Percentiles rank a stretch among this genome's conserved stretches.
Evolutionary conservation across 1,140 invertebrate species (phyloP).

Genomic region (Dreissena polymorpha): DNA sequence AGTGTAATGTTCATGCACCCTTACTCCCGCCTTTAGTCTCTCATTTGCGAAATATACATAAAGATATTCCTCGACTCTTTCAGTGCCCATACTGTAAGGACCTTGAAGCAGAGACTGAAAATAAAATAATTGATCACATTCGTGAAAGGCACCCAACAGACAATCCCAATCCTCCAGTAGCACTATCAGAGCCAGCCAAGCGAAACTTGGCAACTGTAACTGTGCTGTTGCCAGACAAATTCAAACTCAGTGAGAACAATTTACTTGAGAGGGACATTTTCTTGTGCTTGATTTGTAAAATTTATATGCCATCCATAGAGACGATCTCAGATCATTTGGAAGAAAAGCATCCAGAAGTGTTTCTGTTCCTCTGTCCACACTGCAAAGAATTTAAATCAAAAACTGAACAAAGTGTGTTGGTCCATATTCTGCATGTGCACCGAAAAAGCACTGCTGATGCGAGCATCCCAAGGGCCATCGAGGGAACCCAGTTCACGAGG

Average conservation of each 20-base stretch:
- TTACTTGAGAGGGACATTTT: constrained; percentile 73
- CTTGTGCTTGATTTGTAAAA: constrained; percentile 71
- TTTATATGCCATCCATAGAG: constrained; percentile 70
- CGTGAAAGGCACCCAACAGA: constrained; percentile 67
- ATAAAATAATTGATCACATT: constrained; percentile 68
- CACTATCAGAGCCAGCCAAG: constrained; percentile 71
- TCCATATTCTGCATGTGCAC: constrained; percentile 66
- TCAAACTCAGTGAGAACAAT: constrained; percentile 59
- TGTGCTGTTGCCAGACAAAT: constrained; percentile 59
- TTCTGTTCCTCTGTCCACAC: constrained; percentile 71
- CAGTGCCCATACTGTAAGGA: constrained; percentile 72
- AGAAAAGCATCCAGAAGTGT: constrained; percentile 68
- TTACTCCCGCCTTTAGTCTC: constrained; percentile 70
- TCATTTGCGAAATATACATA: constrained; percentile 69
- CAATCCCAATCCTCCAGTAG: constrained; percentile 70
- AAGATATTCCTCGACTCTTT: constrained; percentile 67
- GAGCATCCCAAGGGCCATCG: constrained; percentile 69
- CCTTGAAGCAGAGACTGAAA: constrained; percentile 65
- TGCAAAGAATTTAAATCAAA: constrained; percentile 69
- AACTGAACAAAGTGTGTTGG: constrained; percentile 62
- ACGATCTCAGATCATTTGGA: constrained; percentile 71
- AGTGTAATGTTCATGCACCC: constrained; percentile 74
- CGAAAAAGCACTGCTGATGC: constrained; percentile 58
- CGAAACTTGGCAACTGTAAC: constrained; percentile 68
- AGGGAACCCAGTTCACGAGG: constrained; percentile 67